Conservation (phyloP, 2,113 vertebrate genomes). For the Scartelaos histophorus region DNA sequence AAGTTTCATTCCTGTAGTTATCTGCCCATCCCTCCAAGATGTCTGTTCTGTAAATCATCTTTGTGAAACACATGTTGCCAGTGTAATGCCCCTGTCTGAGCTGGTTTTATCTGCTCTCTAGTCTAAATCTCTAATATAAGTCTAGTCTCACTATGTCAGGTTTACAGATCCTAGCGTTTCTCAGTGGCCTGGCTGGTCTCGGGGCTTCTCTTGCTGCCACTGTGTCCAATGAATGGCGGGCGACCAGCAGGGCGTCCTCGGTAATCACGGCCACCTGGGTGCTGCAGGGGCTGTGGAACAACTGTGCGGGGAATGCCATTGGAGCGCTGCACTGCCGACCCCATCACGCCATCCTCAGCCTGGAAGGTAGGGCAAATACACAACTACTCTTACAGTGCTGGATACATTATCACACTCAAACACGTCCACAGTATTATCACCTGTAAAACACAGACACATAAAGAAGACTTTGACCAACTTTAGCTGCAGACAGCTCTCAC, state of each 20-base stretch:
- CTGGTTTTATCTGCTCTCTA: conserved; percentile 31
- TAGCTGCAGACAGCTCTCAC: too few species aligned
- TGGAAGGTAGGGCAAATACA: conserved; percentile 80
- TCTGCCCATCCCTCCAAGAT: conserved; percentile 37
- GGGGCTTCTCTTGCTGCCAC: conserved; percentile 85
- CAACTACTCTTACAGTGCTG: neutral
- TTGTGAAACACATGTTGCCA: conserved; percentile 68
- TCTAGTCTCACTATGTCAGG: conserved; percentile 74
- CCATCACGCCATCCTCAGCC: conserved; percentile 87
- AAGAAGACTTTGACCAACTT: too few species aligned
- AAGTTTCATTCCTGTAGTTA: conserved; percentile 23
- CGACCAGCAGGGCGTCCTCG: conserved; percentile 88
- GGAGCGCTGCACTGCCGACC: conserved; percentile 88
- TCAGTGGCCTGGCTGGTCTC: conserved; percentile 84
- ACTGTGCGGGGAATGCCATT: conserved; percentile 90
- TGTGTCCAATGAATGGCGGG: conserved; percentile 90
- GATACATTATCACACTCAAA: neutral
- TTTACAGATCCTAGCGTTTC: conserved; percentile 85
- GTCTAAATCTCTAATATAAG: conserved; percentile 25
- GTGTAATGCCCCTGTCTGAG: conserved; percentile 64
- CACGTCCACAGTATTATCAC: neutral
- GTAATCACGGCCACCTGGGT: conserved; percentile 96
- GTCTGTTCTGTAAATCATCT: conserved; percentile 70
- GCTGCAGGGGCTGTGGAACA: conserved; percentile 94
- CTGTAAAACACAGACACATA: too few species aligned